A percentile compares a stretch with the other conserved stretches of the same genome.
phyloP scores from a whole-genome alignment of 2,888 invertebrate genomes.

The Chrysolina haemoptera region DNA sequence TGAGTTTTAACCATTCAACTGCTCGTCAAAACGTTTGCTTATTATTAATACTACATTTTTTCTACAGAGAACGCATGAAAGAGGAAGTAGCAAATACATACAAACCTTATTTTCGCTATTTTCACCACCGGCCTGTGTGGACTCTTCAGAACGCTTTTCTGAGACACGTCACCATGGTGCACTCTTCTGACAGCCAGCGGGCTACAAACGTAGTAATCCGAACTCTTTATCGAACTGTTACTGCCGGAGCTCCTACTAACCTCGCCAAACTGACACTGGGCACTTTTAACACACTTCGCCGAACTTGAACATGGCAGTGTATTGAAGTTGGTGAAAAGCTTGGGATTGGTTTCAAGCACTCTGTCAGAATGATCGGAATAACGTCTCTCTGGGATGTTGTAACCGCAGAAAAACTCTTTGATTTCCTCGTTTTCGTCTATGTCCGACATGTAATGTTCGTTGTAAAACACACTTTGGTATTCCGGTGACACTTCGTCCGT shows the following conservation, averaged over 20 bases:
- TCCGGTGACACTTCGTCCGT: slow-evolving; percentile 55
- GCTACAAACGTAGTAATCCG: slow-evolving; percentile 62
- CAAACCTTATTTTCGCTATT: slow-evolving; percentile 67
- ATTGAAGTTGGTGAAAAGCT: slow-evolving; percentile 13
- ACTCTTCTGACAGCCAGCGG: slow-evolving; percentile 49
- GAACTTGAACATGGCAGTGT: slow-evolving; percentile 46
- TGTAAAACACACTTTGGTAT: slow-evolving; percentile 62
- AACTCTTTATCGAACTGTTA: slow-evolving; percentile 65
- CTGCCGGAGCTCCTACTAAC: slow-evolving; percentile 56
- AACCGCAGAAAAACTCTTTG: slow-evolving; percentile 63
- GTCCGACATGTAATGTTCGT: slow-evolving; percentile 68
- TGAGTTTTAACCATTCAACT: no score
- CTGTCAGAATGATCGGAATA: slow-evolving; percentile 57
- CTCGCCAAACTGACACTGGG: slow-evolving; percentile 44
- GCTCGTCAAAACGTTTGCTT: no score
- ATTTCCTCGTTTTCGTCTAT: slow-evolving; percentile 69
- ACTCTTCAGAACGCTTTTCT: slow-evolving; percentile 62
- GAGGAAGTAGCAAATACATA: not conserved
- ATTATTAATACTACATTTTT: no score
- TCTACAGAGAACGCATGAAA: no score
- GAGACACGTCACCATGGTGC: slow-evolving; percentile 48
- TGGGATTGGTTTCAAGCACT: slow-evolving; percentile 2
- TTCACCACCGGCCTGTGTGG: slow-evolving; percentile 66
- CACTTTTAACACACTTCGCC: slow-evolving; percentile 38
- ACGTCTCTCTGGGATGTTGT: slow-evolving; percentile 58